Evolutionary conservation across 2,888 invertebrate species (phyloP).

Genomic region (Hypomecis atomaria): DNA sequence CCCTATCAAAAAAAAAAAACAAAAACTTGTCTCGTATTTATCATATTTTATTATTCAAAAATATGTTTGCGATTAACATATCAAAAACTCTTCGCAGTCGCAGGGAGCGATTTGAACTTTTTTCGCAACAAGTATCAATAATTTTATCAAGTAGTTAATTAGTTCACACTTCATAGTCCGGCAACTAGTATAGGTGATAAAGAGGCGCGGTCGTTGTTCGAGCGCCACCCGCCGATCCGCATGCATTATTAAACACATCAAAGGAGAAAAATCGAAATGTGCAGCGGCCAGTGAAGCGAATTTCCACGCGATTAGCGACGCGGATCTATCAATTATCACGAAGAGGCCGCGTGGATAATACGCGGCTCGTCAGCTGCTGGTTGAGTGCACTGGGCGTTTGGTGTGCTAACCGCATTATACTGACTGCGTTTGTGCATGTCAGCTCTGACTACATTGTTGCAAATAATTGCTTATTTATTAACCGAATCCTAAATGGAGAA

Average conservation of each 20-base stretch:
- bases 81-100: no score
- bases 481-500: no score
- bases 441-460: no score
- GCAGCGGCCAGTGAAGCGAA: conserved; percentile 78
- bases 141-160: no score
- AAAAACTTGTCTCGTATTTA: no score
- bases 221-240: conserved; percentile 60
- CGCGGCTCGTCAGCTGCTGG: conserved; percentile 30
- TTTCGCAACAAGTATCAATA: no score
- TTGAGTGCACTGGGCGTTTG: conserved; percentile 3
- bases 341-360: conserved; percentile 41
- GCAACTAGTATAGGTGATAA: conserved; percentile 4
- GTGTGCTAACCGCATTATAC: neutral
- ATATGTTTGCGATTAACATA: no score
- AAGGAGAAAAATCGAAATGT: conserved; percentile 84
- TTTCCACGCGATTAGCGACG: conserved; percentile 78
- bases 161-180: conserved; percentile 3
- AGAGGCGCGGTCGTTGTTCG: conserved; percentile 32
- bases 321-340: conserved; percentile 76
- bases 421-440: neutral
- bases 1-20: no score
- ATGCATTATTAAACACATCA: conserved; percentile 84
- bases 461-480: no score
- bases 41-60: no score
- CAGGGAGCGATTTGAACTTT: no score